Conservation (phyloP, 53 echinoderm and acorn worm species). For the Paracentrotus lividus region DNA sequence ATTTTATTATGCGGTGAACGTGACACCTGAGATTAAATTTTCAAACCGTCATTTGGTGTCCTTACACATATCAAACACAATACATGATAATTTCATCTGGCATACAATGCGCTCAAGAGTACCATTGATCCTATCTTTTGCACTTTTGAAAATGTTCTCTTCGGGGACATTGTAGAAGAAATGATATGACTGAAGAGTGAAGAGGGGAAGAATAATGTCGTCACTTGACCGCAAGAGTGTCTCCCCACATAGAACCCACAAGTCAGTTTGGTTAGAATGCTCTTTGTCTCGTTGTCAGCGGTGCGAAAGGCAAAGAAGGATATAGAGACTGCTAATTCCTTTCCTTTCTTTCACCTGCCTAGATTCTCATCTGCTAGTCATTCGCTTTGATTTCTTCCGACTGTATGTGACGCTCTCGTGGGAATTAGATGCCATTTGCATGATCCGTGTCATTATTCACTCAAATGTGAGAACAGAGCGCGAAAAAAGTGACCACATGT, state of each 20-base stretch:
- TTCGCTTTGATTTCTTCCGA: conserved; percentile 6
- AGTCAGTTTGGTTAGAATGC: conserved; percentile 1
- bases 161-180: not conserved
- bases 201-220: not conserved
- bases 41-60: too few relatives aligned
- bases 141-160: not conserved
- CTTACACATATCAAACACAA: not conserved
- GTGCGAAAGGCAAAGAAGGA: conserved; percentile 5
- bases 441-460: not conserved
- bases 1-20: too few relatives aligned
- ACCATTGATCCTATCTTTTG: not conserved
- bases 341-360: not conserved
- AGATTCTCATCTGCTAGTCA: not conserved
- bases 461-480: not conserved
- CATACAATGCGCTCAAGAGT: not conserved
- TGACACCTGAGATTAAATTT: too few relatives aligned
- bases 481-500: not conserved
- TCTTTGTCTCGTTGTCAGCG: conserved; percentile 26
- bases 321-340: not conserved
- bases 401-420: not conserved
- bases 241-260: not conserved
- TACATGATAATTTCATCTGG: not conserved
- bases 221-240: not conserved
- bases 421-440: not conserved
- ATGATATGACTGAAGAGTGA: not conserved